Conservation (phyloP, 2,797 vertebrate genomes). For the Taeniopygia guttata region DNA sequence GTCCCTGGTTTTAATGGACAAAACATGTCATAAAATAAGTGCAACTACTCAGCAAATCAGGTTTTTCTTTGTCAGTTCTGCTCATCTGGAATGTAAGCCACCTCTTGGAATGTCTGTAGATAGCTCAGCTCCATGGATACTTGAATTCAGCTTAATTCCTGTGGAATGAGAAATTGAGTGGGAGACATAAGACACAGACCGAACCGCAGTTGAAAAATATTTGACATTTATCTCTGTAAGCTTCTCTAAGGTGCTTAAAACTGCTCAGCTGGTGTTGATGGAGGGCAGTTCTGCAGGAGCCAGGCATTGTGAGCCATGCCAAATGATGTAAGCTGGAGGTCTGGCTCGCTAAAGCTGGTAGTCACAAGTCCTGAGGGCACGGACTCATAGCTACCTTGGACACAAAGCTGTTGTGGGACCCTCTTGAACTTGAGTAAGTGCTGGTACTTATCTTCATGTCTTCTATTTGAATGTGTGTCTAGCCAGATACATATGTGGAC, state of each 20-base stretch:
- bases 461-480: neutral
- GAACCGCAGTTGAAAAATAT: neutral
- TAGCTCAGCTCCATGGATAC: neutral
- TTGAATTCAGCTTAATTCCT: neutral
- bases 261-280: neutral
- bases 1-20: neutral
- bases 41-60: neutral
- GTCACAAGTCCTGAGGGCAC: neutral
- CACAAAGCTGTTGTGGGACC: neutral
- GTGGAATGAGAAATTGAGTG: neutral
- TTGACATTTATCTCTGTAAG: neutral
- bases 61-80: neutral
- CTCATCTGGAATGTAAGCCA: neutral
- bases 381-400: neutral
- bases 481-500: neutral
- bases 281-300: neutral
- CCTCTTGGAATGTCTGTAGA: neutral
- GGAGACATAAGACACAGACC: neutral
- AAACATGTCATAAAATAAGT: neutral
- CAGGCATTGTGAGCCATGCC: neutral
- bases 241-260: neutral
- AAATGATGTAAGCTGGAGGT: neutral
- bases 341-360: neutral
- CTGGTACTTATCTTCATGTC: neutral
- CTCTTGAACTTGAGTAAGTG: neutral